These are phyloP conservation scores for Leucoma salicis DNA, from an alignment of 2,888 invertebrate species.

Conservation along the genomic window DNA sequence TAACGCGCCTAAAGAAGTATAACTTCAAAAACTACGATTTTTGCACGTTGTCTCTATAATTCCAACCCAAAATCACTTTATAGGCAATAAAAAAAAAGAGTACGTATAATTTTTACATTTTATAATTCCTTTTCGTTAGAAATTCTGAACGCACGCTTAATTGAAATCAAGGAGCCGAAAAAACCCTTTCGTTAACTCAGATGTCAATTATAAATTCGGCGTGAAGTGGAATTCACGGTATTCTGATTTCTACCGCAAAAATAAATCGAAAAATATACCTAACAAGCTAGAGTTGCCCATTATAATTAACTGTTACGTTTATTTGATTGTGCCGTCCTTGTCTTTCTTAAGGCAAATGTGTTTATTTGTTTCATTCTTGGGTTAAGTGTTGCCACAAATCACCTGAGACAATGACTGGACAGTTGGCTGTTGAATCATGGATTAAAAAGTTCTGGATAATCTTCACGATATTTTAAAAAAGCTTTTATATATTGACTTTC, in stretches of 20 bases:
- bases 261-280: slow-evolving; percentile 52
- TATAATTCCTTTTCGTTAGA: background rate
- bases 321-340: slow-evolving; percentile 36
- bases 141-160: slow-evolving; percentile 13
- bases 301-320: slow-evolving; percentile 62
- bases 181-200: slow-evolving; percentile 39
- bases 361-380: slow-evolving; percentile 30
- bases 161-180: slow-evolving; percentile 20
- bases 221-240: slow-evolving; percentile 62
- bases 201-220: slow-evolving; percentile 62
- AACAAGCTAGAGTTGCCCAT: slow-evolving; percentile 60
- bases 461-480: too few species aligned
- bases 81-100: background rate
- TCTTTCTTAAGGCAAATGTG: slow-evolving; percentile 21
- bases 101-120: background rate
- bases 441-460: slow-evolving; percentile 26
- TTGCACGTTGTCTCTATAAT: too few species aligned
- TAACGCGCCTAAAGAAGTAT: too few species aligned
- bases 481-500: too few species aligned
- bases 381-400: slow-evolving; percentile 59
- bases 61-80: too few species aligned
- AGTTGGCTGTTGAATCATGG: slow-evolving; percentile 39
- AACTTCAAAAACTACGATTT: too few species aligned
- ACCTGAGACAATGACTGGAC: slow-evolving; percentile 65
- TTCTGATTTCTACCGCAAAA: slow-evolving; percentile 48